Evolutionary conservation across 2,113 vertebrate genomes (phyloP).

Genomic region (Paramormyrops kingsleyae): DNA sequence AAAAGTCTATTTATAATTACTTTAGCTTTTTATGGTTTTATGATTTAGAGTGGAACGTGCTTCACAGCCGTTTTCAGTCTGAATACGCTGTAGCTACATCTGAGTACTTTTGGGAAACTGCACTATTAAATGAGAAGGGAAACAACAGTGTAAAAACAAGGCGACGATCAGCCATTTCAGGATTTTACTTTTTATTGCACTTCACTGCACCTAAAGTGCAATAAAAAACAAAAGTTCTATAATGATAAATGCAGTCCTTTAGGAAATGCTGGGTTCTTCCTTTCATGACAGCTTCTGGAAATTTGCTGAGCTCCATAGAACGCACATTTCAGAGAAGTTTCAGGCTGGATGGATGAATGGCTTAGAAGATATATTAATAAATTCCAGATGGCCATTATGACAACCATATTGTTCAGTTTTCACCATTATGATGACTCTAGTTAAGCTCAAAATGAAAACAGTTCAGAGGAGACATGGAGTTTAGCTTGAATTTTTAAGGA

Average conservation of each 20-base stretch:
- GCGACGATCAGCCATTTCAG: background rate
- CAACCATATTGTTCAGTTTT: background rate
- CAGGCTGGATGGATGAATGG: background rate
- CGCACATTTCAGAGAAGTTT: background rate
- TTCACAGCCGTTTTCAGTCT: background rate
- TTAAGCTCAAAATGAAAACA: background rate
- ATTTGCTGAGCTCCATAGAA: background rate
- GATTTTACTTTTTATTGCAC: background rate
- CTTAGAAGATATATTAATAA: background rate
- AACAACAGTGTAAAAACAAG: too few species aligned
- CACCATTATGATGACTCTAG: background rate
- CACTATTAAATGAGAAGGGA: background rate
- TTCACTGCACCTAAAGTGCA: background rate
- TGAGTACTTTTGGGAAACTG: background rate
- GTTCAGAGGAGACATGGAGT: background rate
- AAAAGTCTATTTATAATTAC: background rate
- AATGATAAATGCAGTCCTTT: background rate
- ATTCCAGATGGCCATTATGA: background rate
- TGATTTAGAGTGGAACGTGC: too few species aligned
- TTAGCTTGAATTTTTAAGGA: background rate
- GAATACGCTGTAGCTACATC: background rate
- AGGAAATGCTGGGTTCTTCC: background rate
- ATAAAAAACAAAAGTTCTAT: background rate
- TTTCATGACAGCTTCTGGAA: background rate
- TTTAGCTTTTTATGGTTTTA: background rate